Base-by-base conservation (phyloP, 2,888 invertebrate species). In the Spodoptera exigua region DNA sequence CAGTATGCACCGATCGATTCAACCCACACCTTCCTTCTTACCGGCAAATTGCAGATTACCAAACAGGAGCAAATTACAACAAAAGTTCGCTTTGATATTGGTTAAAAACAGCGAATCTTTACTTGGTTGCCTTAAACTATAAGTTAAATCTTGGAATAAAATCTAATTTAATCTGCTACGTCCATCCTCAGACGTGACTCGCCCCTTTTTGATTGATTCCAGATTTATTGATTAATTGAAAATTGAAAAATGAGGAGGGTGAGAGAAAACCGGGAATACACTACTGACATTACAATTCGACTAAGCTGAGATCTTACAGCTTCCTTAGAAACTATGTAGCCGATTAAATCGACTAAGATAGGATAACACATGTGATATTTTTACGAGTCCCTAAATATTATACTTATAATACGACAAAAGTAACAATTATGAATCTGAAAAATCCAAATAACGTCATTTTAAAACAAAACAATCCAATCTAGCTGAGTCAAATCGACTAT, bases 61-160 rank as follows among this genome's bases (percentile, higher is more conserved):
- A 10, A 17, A 35, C 12, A 10, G 17, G 16, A 16, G 3, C 36
- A 48, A 41, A 9, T 11, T 43, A 37, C 16, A 17, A 16, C 34
- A 34, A 35, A n/a, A 36, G 35, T 17, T 18, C 7, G 18, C n/a
- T 21, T 44, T 51, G 16, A 13, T 41, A 41, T 9, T 58, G 11
- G 12, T 10, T 21, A 43, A 18, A n/a, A 11, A 53, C 2, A 2
- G 12, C 3, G n/a, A 55, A 44, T 58, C 4, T 16, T 2, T 13
- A 36, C 2, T 34, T 52, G 40, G 40, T 59, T 48, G 17, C 45
- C 48, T 34, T 36, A 51, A 3, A 56, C 13, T 45, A 18, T 11
- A 32, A 46, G 45, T 52, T 45, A 48, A 58, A 14, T 52, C 34
- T 27, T 16, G 21, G 41, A 35, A 14, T 49, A 70, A 63, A 40